phyloP scores from a whole-genome alignment of 2,888 invertebrate genomes.

The Saturnia japonica region DNA sequence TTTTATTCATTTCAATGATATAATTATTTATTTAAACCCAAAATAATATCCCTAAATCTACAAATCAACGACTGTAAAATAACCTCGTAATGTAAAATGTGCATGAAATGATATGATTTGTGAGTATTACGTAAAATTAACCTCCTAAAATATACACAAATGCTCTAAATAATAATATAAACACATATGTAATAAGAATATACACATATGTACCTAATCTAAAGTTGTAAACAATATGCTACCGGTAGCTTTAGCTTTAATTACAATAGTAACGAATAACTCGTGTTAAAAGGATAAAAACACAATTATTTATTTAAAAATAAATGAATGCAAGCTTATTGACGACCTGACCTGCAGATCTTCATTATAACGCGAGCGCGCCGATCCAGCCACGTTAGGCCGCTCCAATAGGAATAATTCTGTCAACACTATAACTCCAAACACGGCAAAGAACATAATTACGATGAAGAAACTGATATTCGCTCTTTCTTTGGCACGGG shows the following conservation, averaged over 20 bases:
- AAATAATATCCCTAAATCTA: not conserved
- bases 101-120: not conserved
- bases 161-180: slow-evolving; percentile 5
- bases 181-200: not conserved
- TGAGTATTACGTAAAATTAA: slow-evolving; percentile 8
- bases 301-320: slow-evolving; percentile 6
- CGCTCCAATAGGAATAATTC: slow-evolving; percentile 86
- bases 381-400: slow-evolving; percentile 78
- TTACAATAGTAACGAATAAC: not conserved
- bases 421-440: slow-evolving; percentile 92
- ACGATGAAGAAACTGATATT: slow-evolving; percentile 95
- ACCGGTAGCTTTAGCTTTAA: slow-evolving; percentile 11
- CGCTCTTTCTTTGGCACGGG: slow-evolving; percentile 88
- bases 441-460: slow-evolving; percentile 94
- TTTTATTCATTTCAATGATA: slow-evolving; percentile 1
- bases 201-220: not conserved
- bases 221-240: slow-evolving; percentile 16
- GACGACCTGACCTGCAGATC: slow-evolving; percentile 82
- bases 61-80: not conserved
- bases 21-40: not conserved
- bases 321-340: slow-evolving; percentile 29
- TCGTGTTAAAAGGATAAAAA: not conserved
- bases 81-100: not conserved
- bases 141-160: slow-evolving; percentile 16
- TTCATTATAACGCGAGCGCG: slow-evolving; percentile 85